Evolutionary conservation across 2,888 invertebrate genomes (phyloP), one percentile per base, ranked within the genome.

Genomic region (Notodonta dromedarius): DNA sequence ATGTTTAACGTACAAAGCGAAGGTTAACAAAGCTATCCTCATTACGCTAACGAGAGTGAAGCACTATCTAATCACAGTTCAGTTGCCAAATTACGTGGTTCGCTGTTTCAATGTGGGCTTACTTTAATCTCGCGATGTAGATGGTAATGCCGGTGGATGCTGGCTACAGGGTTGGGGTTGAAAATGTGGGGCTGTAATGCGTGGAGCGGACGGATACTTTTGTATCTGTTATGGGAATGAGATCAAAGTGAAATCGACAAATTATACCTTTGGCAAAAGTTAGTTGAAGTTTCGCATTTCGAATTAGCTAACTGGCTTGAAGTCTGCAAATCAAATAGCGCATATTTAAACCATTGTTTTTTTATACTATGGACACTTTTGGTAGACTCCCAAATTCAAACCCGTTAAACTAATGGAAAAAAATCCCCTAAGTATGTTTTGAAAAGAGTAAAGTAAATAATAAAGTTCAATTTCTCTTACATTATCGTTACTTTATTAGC

Each of bases 81-180:
- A 87, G 88, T 89, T 93, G 92, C 91, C 92, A 92, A 93, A 93
- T 92, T 91, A 90, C 87, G 87, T 87, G 87, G 88, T 86, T 83
- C 82, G 80, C 84, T 88, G 88, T 91, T 89, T 87, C 88, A 90
- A 90, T 87, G 90, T 86, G 80, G 87, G 86, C 82, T 90, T 88
- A 89, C 88, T 90, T 89, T 89, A 89, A 90, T 88, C 87, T 85
- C 81, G 74, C 81, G 83, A 85, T 86, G 82, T 85, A 83, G 79
- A 82, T 77, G 70, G 79, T 77, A 78, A 78, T 77, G 78, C 69
- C 75, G 74, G 74, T 67, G 72, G 69, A 71, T 76, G 70, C 24
- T 42, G 24, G 56, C 39, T 44, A 55, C 42, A n/a, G 40, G 24
- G 24, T 54, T 54, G 54, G 54, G 54, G 54, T 39, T 14, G 39